Conservation (phyloP, 2,113 vertebrate genomes). For the Phasianus colchicus region DNA sequence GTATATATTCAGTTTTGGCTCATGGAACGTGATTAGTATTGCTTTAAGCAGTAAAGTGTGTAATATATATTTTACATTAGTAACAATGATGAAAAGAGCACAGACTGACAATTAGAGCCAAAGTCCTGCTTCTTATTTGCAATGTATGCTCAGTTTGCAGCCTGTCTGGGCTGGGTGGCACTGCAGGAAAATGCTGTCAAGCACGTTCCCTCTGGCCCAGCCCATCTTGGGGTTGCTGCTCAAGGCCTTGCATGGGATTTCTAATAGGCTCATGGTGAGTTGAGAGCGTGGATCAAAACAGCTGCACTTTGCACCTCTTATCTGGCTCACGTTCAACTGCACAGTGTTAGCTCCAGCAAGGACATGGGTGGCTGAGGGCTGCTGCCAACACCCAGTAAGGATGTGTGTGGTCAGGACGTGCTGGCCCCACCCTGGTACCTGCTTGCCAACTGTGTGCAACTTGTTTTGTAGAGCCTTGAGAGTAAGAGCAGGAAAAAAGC, state of each 20-base stretch:
- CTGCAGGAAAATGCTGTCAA: neutral
- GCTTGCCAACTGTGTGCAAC: neutral
- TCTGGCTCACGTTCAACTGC: neutral
- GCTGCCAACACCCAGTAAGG: neutral
- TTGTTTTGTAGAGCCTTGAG: neutral
- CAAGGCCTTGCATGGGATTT: fast-evolving
- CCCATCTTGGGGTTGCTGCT: fast-evolving
- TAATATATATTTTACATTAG: neutral
- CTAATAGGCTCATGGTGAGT: neutral
- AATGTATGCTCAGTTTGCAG: neutral
- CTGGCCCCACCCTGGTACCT: neutral
- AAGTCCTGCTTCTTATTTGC: neutral
- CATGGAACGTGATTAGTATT: neutral
- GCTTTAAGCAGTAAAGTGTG: neutral
- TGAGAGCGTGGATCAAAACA: neutral
- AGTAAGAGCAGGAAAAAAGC: neutral
- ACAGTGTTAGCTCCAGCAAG: fast-evolving
- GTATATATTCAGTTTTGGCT: neutral
- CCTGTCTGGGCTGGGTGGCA: fast-evolving
- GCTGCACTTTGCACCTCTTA: neutral
- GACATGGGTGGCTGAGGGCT: fast-evolving
- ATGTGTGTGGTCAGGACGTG: fast-evolving
- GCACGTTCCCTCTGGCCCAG: neutral
- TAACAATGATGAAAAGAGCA: neutral
- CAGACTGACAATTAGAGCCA: neutral